phyloP scores from a whole-genome alignment of 2,888 invertebrate genomes.

The Hoplodrina ambigua region DNA sequence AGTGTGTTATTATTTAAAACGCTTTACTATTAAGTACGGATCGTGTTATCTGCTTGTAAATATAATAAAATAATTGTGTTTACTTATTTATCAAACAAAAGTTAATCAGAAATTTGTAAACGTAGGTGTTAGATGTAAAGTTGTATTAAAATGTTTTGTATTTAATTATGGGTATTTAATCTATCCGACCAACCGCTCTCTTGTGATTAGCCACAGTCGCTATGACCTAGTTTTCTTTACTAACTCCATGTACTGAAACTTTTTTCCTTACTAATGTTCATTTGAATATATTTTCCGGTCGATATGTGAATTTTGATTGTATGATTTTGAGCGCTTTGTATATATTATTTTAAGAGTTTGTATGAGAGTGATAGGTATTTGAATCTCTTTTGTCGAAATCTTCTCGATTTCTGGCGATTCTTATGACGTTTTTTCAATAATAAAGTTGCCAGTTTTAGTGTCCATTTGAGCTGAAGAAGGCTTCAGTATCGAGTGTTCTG shows the following conservation, averaged over 20 bases:
- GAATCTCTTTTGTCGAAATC: constrained; percentile 86
- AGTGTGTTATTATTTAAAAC: constrained; percentile 90
- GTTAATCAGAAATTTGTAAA: constrained; percentile 87
- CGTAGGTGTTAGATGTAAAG: constrained; percentile 90
- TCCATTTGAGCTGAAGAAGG: constrained; percentile 46
- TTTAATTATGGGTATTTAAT: constrained; percentile 89
- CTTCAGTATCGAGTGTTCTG: constrained; percentile 52
- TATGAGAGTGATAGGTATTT: constrained; percentile 88
- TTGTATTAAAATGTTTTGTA: constrained; percentile 90
- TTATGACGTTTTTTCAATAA: constrained; percentile 64
- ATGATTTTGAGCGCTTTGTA: constrained; percentile 88
- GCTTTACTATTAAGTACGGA: constrained; percentile 88
- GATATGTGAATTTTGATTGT: constrained; percentile 81
- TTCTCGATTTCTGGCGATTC: constrained; percentile 73
- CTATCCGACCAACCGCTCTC: constrained; percentile 89
- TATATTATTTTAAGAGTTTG: constrained; percentile 89
- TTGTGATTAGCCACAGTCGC: constrained; percentile 85
- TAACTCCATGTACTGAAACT: constrained; percentile 77
- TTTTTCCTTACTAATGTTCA: constrained; percentile 75
- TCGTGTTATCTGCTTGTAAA: constrained; percentile 90
- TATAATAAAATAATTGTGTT: constrained; percentile 87
- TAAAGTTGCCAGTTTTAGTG: constrained; percentile 61
- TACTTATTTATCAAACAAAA: constrained; percentile 89
- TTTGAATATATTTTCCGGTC: constrained; percentile 74
- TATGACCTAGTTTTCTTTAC: constrained; percentile 81